Evolutionary conservation across 2,113 vertebrate genomes (phyloP).

Genomic region (Melanocharis versteri): DNA sequence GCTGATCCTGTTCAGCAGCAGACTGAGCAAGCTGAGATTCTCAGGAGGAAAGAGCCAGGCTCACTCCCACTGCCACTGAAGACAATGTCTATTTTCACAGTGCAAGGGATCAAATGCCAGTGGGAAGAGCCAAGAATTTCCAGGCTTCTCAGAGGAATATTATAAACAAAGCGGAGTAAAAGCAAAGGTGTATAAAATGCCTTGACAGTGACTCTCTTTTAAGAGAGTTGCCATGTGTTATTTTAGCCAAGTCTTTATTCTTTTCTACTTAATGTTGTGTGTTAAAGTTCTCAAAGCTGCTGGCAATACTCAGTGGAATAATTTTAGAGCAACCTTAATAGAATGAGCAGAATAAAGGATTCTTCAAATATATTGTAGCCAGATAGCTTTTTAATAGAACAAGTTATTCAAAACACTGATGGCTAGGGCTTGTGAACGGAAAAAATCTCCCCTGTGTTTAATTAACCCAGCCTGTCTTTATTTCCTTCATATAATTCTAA

Average conservation of each 20-base stretch:
- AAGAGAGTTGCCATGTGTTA: background rate
- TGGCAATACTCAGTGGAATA: slow-evolving; percentile 55
- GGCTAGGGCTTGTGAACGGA: slow-evolving; percentile 2
- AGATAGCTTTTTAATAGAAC: slow-evolving; percentile 55
- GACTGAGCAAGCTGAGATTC: background rate
- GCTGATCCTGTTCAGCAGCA: background rate
- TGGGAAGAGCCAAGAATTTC: slow-evolving; percentile 14
- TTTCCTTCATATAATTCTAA: slow-evolving; percentile 21
- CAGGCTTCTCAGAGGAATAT: background rate
- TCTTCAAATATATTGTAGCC: slow-evolving; percentile 49
- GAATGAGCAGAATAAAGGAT: slow-evolving; percentile 60
- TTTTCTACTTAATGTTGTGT: slow-evolving; percentile 34
- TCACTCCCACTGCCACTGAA: background rate
- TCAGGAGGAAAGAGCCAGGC: background rate
- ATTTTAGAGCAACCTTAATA: slow-evolving; percentile 47
- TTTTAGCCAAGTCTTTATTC: slow-evolving; percentile 52
- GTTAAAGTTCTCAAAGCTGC: slow-evolving; percentile 51
- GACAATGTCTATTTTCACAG: background rate
- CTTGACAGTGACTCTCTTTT: background rate
- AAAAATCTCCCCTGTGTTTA: slow-evolving; percentile 51
- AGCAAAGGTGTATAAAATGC: slow-evolving; percentile 19
- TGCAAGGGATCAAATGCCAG: background rate
- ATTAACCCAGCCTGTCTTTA: slow-evolving; percentile 28
- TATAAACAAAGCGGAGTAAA: background rate
- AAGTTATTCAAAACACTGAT: slow-evolving; percentile 37